Evolutionary conservation across 2,888 invertebrate species (phyloP).

Genomic region (Mylabris sibirica): DNA sequence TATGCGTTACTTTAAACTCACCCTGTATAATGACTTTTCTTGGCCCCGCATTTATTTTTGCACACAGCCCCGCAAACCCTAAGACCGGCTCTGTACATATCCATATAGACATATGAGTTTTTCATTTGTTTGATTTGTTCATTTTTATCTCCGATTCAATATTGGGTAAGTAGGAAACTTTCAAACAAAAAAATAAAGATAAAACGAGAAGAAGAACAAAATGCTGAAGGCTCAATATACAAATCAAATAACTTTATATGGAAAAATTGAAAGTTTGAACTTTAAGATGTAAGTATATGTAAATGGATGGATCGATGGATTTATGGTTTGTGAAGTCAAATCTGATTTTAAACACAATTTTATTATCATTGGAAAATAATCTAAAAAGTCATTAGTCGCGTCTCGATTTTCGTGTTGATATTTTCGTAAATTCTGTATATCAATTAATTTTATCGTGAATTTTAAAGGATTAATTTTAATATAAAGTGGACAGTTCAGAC

Average conservation of each 20-base stretch:
- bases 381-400: no score
- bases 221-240: background rate
- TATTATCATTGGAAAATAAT: background rate
- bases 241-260: background rate
- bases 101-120: no score
- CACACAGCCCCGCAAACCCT: no score
- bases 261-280: background rate
- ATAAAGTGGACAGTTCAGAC: no score
- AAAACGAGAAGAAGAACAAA: background rate
- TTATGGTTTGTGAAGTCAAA: background rate
- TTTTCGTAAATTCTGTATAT: no score
- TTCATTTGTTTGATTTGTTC: background rate
- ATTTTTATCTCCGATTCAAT: background rate
- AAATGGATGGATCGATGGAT: background rate
- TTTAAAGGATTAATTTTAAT: no score
- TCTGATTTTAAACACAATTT: background rate
- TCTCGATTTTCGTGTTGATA: no score
- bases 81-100: no score
- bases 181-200: background rate
- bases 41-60: no score
- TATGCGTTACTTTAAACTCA: no score
- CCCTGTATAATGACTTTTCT: no score
- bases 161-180: slow-evolving; percentile 1
- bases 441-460: no score
- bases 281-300: background rate